phyloP scores from a whole-genome alignment of 1,140 invertebrate species.

The Bombus haemorrhoidalis region DNA sequence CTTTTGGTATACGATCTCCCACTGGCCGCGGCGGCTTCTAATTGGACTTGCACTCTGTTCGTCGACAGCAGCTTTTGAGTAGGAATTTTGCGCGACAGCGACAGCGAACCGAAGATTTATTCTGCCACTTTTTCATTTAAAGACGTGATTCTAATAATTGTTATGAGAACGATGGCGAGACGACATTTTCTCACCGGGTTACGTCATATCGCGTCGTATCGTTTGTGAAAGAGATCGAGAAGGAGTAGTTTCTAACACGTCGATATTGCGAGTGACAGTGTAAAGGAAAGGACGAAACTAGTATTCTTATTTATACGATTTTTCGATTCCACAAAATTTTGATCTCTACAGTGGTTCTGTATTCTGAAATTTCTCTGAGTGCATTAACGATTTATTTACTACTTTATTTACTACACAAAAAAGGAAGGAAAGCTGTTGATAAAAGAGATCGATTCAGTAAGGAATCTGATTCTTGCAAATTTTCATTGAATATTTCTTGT shows the following conservation, averaged over 20 bases:
- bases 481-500: conserved; percentile 12
- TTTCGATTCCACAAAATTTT: background rate
- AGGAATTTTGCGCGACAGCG: background rate
- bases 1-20: conserved; percentile 5
- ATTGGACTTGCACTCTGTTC: conserved; percentile 14
- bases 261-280: background rate
- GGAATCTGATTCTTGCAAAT: conserved; percentile 26
- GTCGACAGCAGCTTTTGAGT: background rate
- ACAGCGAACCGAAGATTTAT: conserved; percentile 7
- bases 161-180: background rate
- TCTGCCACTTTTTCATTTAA: background rate
- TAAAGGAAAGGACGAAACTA: background rate
- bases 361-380: background rate
- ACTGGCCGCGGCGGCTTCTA: background rate
- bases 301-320: background rate
- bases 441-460: background rate
- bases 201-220: background rate
- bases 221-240: background rate
- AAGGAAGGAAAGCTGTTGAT: conserved; percentile 12
- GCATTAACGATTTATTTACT: background rate
- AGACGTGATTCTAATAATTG: background rate
- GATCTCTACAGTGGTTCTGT: background rate
- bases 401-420: background rate
- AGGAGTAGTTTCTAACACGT: background rate
- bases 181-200: background rate